Evolutionary conservation across 2,888 invertebrate species (phyloP).

Genomic region (Stenodera caucasica): DNA sequence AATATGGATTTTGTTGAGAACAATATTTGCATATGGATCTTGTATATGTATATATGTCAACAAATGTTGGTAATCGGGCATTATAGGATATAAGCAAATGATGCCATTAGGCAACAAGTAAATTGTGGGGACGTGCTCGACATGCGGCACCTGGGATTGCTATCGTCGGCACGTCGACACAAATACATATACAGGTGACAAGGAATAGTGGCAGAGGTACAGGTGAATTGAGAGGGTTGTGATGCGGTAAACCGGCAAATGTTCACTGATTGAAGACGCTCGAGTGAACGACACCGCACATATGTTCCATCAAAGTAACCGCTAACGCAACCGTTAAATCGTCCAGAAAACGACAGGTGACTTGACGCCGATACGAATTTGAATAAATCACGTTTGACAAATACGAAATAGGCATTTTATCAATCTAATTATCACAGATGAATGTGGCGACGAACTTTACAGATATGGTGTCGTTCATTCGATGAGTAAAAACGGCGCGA

Average conservation of each 20-base stretch:
- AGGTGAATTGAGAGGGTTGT: conserved; percentile 37
- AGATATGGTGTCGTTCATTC: conserved; percentile 46
- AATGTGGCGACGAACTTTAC: conserved; percentile 34
- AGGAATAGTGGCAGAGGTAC: conserved; percentile 25
- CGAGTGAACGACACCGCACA: conserved; percentile 27
- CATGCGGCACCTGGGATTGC: conserved; percentile 36
- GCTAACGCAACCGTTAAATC: not conserved
- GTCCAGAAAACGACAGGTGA: not conserved
- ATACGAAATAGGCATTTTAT: conserved; percentile 13
- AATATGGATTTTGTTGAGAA: not conserved
- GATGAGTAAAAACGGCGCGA: conserved; percentile 50
- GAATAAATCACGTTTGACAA: not conserved
- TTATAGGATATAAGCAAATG: conserved; percentile 23
- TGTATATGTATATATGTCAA: conserved; percentile 5
- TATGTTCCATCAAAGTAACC: not conserved
- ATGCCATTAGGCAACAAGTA: conserved; percentile 40
- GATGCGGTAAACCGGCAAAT: conserved; percentile 42
- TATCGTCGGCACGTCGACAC: conserved; percentile 28
- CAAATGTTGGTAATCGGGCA: conserved; percentile 20
- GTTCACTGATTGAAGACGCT: conserved; percentile 41
- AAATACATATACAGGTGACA: conserved; percentile 29
- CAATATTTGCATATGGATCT: not conserved
- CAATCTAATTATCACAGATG: conserved; percentile 34
- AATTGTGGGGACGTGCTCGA: conserved; percentile 37
- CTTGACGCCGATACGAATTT: too few species aligned